phyloP scores from a whole-genome alignment of 2,888 invertebrate genomes.

The Cremastinae sp. region DNA sequence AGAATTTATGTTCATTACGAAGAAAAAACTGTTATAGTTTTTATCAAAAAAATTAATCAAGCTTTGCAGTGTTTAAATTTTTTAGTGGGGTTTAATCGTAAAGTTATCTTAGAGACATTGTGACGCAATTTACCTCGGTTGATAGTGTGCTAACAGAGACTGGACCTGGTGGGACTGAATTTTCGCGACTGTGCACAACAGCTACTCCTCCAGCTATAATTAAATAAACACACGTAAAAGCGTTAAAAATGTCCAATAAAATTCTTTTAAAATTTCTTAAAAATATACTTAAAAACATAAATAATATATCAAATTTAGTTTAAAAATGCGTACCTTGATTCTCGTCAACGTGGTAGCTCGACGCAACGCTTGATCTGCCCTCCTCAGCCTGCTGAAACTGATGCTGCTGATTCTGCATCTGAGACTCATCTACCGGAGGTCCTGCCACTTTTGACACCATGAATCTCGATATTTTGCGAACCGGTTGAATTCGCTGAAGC shows the following conservation, averaged over 20 bases:
- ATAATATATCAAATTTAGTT: too few species aligned
- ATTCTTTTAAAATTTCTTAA: too few species aligned
- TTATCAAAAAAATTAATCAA: background rate
- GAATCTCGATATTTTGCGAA: constrained; percentile 90
- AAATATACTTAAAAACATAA: too few species aligned
- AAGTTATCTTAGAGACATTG: background rate
- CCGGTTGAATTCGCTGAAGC: constrained; percentile 76
- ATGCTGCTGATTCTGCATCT: constrained; percentile 63
- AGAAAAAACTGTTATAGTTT: background rate
- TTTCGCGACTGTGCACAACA: constrained; percentile 74
- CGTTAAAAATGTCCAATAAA: too few species aligned
- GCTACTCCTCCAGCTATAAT: background rate
- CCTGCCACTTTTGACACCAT: constrained; percentile 83
- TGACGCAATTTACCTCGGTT: constrained; percentile 69
- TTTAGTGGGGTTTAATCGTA: background rate
- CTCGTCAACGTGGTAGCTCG: constrained; percentile 67
- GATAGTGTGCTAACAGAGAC: constrained; percentile 62
- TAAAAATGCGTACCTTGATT: constrained; percentile 64
- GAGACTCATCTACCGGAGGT: constrained; percentile 69
- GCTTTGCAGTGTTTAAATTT: background rate
- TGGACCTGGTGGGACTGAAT: constrained; percentile 74
- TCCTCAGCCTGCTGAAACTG: constrained; percentile 58
- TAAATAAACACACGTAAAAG: background rate
- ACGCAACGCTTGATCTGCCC: constrained; percentile 53
- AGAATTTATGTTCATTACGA: too few species aligned